phyloP scores from a whole-genome alignment of 1,140 invertebrate genomes.

The Drosophila nikananu region DNA sequence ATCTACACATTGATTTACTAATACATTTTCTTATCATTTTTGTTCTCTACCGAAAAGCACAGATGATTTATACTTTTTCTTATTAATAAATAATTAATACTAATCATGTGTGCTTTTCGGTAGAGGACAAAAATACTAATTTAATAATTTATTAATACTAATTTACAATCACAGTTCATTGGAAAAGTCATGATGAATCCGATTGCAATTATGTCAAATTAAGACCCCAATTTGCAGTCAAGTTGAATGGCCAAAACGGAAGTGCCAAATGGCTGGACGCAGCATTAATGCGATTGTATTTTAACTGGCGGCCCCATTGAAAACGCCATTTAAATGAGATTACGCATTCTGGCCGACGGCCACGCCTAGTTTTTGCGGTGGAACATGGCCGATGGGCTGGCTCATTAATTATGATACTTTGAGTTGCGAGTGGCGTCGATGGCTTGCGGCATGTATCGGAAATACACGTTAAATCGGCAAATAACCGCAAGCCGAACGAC shows the following conservation, averaged over 20 bases:
- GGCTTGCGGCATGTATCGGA: constrained; percentile 61
- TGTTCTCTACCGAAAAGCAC: neutral
- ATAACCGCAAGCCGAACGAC: constrained; percentile 48
- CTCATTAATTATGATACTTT: constrained; percentile 80
- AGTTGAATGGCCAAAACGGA: constrained; percentile 38
- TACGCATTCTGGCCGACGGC: constrained; percentile 33
- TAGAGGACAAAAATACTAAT: no score
- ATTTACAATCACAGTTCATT: neutral
- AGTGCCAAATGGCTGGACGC: constrained; percentile 37
- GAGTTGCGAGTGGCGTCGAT: constrained; percentile 38
- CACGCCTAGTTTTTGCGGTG: constrained; percentile 20
- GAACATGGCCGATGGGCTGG: constrained; percentile 5
- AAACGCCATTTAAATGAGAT: constrained; percentile 67
- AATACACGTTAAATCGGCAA: constrained; percentile 62
- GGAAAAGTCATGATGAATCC: neutral
- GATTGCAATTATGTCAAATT: constrained; percentile 10
- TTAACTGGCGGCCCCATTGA: constrained; percentile 31
- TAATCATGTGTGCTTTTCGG: no score
- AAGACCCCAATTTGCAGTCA: neutral
- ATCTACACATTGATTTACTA: neutral
- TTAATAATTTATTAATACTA: no score
- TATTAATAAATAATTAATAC: no score
- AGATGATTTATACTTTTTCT: neutral
- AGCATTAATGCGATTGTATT: constrained; percentile 67
- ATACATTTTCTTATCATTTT: constrained; percentile 23